These are phyloP conservation scores for Heliconius nattereri DNA, from an alignment of 1,140 invertebrate species.

Conservation along the genomic window DNA sequence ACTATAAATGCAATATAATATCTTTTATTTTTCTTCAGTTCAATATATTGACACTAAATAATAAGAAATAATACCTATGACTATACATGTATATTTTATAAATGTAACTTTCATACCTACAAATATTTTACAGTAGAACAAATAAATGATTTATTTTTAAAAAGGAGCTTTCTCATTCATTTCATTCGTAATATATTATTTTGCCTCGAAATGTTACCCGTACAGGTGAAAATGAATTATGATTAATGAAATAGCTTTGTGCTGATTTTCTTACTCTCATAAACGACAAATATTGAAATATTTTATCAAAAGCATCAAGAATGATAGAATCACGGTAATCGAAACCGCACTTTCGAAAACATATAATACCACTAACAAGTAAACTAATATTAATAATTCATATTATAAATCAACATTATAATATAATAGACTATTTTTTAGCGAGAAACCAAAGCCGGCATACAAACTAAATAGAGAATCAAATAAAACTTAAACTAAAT, in stretches of 20 bases:
- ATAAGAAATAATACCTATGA: background rate
- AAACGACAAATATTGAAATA: background rate
- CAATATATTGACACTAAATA: background rate
- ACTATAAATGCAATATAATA: conserved; percentile 41
- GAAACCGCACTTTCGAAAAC: background rate
- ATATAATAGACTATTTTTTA: background rate
- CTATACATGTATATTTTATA: background rate
- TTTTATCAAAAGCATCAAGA: background rate
- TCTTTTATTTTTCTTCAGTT: background rate
- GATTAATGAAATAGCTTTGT: conserved; percentile 8
- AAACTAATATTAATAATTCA: background rate
- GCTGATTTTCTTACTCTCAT: background rate
- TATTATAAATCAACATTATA: background rate
- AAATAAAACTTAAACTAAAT: background rate
- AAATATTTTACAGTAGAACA: too few species aligned
- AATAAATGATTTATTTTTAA: background rate
- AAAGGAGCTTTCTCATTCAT: background rate
- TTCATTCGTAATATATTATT: background rate
- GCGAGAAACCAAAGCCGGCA: background rate
- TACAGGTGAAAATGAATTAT: background rate
- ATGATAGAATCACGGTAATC: background rate
- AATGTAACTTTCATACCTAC: too few species aligned
- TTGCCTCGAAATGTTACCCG: background rate
- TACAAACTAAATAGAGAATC: background rate
- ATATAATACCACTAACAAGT: background rate